Percentiles rank a stretch among this genome's conserved stretches.
Evolutionary conservation across 2,113 vertebrate species (phyloP).

Genomic region (Phaethornis superciliosus): DNA sequence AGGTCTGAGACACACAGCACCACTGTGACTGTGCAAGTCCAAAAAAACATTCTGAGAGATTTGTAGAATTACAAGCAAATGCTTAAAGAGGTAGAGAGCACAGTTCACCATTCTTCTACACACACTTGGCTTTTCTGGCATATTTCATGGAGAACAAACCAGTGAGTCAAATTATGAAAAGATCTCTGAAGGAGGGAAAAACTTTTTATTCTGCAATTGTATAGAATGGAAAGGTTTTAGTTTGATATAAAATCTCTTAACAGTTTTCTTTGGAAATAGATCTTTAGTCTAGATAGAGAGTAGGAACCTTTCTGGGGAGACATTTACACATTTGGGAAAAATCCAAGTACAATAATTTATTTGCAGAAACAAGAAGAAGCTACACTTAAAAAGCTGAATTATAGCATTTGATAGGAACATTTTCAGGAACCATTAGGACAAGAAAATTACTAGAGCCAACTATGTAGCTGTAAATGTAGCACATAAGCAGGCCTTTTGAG

Average conservation of each 20-base stretch:
- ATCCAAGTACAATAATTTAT: neutral
- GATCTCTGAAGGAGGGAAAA: neutral
- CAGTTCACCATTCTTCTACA: neutral
- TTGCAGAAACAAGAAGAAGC: neutral
- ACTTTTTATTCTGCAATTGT: neutral
- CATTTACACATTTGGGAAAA: neutral
- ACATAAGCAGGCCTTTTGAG: neutral
- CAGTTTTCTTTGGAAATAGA: neutral
- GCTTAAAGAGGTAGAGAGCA: neutral
- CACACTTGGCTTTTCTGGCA: neutral
- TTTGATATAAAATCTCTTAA: neutral
- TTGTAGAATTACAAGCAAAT: neutral
- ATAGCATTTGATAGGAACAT: neutral
- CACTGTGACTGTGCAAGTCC: neutral
- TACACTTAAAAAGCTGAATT: neutral
- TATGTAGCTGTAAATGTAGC: neutral
- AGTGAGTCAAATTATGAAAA: neutral
- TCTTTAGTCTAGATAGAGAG: neutral
- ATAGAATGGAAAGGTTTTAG: neutral
- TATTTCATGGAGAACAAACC: neutral
- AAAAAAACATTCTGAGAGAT: neutral
- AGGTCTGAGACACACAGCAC: slow-evolving; percentile 2
- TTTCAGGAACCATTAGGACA: neutral
- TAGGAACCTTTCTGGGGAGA: neutral
- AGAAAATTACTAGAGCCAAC: neutral